A percentile compares a stretch with the other conserved stretches of the same genome.
These are phyloP conservation scores for Tetranychus urticae DNA, from an alignment of 1,140 invertebrate genomes.

Conservation along the genomic window DNA sequence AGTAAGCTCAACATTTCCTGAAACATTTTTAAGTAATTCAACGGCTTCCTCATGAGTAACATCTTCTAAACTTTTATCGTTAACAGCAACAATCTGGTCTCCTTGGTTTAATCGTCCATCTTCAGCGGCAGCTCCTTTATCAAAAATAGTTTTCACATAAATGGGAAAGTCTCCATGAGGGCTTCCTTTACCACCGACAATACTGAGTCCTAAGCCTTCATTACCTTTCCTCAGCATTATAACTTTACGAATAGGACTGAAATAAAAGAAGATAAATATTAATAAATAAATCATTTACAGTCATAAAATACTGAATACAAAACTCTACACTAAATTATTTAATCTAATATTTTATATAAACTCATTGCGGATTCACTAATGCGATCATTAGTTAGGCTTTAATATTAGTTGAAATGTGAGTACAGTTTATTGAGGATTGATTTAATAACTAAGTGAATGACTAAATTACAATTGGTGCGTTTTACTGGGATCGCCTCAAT, in stretches of 20 bases:
- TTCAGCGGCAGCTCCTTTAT: conserved; percentile 64
- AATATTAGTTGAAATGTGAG: no score
- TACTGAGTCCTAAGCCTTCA: conserved; percentile 55
- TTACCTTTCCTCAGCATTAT: conserved; percentile 40
- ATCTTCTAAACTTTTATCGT: conserved; percentile 32
- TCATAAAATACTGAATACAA: no score
- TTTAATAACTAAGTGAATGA: no score
- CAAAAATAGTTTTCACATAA: conserved; percentile 75
- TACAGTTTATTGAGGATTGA: no score
- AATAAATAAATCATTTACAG: neutral
- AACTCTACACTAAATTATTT: no score
- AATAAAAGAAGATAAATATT: neutral
- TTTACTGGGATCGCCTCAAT: no score
- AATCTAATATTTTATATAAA: no score
- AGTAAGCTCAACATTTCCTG: conserved; percentile 29
- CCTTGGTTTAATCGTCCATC: conserved; percentile 71
- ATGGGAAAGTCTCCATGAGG: conserved; percentile 53
- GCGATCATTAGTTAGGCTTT: no score
- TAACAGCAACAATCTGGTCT: conserved; percentile 70
- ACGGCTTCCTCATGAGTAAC: conserved; percentile 35
- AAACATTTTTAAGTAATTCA: conserved; percentile 28
- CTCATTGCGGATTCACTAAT: neutral
- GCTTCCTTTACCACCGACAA: conserved; percentile 74
- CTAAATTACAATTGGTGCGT: no score
- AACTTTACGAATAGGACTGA: conserved; percentile 15